Percentiles rank a stretch among this genome's conserved stretches.
These are phyloP conservation scores for Malurus melanocephalus DNA, from an alignment of 2,113 vertebrate genomes.

Conservation along the genomic window DNA sequence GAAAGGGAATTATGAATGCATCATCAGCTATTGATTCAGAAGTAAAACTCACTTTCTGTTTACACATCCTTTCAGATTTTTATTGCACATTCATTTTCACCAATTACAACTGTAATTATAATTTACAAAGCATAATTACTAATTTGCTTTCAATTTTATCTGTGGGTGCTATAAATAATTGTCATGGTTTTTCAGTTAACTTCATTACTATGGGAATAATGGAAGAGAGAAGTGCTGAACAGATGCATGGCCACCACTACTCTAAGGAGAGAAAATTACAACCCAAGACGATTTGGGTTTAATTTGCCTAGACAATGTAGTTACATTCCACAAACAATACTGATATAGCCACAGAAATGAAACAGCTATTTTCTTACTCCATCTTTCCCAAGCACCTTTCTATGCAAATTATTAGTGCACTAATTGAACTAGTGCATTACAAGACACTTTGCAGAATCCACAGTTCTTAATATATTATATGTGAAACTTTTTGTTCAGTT, in stretches of 20 bases:
- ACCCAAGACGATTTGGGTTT: neutral
- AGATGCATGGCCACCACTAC: neutral
- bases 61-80: constrained; percentile 26
- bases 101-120: constrained; percentile 44
- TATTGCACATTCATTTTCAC: constrained; percentile 33
- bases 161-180: neutral
- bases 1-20: constrained; percentile 10
- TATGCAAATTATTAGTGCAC: neutral
- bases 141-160: constrained; percentile 29
- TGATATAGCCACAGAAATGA: neutral
- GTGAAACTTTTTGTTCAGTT: neutral
- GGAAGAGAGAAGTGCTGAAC: neutral
- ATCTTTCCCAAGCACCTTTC: neutral
- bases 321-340: neutral
- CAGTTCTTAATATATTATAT: neutral
- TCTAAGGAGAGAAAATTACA: neutral
- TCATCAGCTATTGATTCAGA: constrained; percentile 34
- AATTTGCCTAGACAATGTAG: neutral
- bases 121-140: constrained; percentile 12
- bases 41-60: constrained; percentile 39
- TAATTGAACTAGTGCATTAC: neutral
- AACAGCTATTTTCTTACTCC: neutral
- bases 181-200: neutral
- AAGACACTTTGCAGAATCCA: neutral
- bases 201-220: neutral